Evolutionary conservation across 1,140 invertebrate genomes (phyloP).

Genomic region (Agrilus planipennis): DNA sequence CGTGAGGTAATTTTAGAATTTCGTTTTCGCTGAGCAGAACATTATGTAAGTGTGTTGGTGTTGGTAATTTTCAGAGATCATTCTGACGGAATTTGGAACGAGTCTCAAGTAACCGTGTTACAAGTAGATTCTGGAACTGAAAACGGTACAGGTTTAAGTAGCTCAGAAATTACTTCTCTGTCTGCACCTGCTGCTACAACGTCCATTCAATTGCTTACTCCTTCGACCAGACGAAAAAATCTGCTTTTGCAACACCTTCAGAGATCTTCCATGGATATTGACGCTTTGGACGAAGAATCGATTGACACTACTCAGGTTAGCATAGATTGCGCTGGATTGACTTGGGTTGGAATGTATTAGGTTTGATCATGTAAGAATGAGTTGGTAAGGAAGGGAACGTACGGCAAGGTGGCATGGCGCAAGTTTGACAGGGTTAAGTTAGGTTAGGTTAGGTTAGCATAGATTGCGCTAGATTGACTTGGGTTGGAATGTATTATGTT

Average conservation of each 20-base stretch:
- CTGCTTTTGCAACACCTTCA: slow-evolving; percentile 69
- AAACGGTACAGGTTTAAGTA: slow-evolving; percentile 45
- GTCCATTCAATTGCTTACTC: slow-evolving; percentile 55
- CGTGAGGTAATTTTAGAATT: slow-evolving; percentile 43
- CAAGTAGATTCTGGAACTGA: slow-evolving; percentile 59
- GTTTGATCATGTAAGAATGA: too few species aligned
- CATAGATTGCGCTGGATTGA: too few species aligned
- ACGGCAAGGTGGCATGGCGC: too few species aligned
- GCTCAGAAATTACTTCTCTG: slow-evolving; percentile 45
- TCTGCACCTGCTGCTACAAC: slow-evolving; percentile 42
- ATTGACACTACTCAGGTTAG: slow-evolving; percentile 36
- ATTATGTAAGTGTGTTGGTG: neutral
- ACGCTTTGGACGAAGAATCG: slow-evolving; percentile 60
- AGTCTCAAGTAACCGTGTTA: slow-evolving; percentile 71
- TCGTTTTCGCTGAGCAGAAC: too few species aligned
- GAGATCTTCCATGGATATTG: slow-evolving; percentile 70
- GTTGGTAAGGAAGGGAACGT: too few species aligned
- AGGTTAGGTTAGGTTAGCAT: too few species aligned
- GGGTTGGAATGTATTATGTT: too few species aligned
- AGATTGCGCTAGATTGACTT: too few species aligned
- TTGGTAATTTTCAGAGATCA: slow-evolving; percentile 48
- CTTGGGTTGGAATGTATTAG: too few species aligned
- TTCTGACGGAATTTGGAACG: slow-evolving; percentile 76
- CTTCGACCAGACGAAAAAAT: slow-evolving; percentile 60
- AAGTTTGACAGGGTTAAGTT: too few species aligned